Conservation (phyloP, 2,113 vertebrate genomes). For the Neolamprologus devosi region DNA sequence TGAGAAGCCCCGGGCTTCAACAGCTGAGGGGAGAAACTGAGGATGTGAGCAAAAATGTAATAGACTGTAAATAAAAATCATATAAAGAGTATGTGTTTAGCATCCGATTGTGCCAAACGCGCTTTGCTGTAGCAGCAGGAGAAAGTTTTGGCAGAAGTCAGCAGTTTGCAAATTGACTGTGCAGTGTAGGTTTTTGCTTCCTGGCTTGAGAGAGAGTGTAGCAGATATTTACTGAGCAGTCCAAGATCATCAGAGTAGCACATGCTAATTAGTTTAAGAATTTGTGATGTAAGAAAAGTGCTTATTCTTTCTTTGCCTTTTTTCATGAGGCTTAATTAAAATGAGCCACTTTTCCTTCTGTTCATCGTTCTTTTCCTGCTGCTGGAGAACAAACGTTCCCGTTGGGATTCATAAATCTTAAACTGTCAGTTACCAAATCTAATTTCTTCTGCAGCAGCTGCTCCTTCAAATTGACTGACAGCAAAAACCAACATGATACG, state of each 20-base stretch:
- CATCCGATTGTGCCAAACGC: neutral
- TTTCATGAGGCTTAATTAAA: neutral
- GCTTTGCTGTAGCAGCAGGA: neutral
- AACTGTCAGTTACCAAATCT: neutral
- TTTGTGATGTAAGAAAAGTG: neutral
- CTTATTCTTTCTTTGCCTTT: neutral
- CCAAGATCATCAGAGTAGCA: neutral
- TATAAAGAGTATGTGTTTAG: neutral
- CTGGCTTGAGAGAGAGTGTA: neutral
- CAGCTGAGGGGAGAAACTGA: neutral
- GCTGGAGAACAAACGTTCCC: neutral
- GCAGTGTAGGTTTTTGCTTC: neutral
- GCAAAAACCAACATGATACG: neutral
- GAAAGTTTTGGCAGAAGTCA: neutral
- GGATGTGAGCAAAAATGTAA: neutral
- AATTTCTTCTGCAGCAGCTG: neutral
- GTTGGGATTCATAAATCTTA: neutral
- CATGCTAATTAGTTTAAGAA: neutral
- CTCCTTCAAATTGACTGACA: neutral
- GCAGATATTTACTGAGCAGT: neutral
- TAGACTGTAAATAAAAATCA: neutral
- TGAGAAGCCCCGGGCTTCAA: neutral
- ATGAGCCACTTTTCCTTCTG: neutral
- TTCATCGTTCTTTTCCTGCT: neutral
- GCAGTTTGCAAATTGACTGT: neutral